These are phyloP conservation scores for Hiodon alosoides DNA, from an alignment of 2,113 vertebrate genomes.

Conservation along the genomic window DNA sequence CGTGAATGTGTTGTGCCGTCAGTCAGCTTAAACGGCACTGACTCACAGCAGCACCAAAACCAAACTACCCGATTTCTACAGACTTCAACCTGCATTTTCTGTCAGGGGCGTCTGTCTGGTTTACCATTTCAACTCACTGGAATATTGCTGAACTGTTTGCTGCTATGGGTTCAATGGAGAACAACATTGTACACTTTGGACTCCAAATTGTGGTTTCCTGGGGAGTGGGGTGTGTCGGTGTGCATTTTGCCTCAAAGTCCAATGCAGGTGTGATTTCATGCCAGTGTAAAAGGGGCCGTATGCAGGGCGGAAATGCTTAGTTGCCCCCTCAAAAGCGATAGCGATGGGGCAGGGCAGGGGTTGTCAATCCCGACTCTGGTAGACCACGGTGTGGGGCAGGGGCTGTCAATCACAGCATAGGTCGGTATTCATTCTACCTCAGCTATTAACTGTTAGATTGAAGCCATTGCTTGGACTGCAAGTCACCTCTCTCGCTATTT, in stretches of 20 bases:
- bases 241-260: constrained; percentile 2
- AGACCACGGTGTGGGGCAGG: too few species aligned
- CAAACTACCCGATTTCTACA: constrained; percentile 18
- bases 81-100: constrained; percentile 28
- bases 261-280: too few species aligned
- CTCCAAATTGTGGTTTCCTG: constrained; percentile 38
- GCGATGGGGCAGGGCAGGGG: too few species aligned
- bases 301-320: too few species aligned
- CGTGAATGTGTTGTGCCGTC: background rate
- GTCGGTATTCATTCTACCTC: too few species aligned
- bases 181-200: constrained; percentile 31
- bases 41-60: constrained; percentile 11
- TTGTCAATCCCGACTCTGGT: too few species aligned
- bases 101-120: constrained; percentile 32
- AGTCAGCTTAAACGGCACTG: constrained; percentile 11
- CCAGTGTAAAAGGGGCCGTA: too few species aligned
- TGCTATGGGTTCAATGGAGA: constrained; percentile 72
- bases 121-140: constrained; percentile 48
- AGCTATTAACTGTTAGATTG: too few species aligned
- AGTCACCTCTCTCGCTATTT: too few species aligned
- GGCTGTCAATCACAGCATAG: too few species aligned
- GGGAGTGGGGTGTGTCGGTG: constrained; percentile 31
- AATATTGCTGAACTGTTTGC: constrained; percentile 53
- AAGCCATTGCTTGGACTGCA: too few species aligned
- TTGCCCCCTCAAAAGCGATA: too few species aligned